These are phyloP conservation scores for Magallana nippona DNA, from an alignment of 2,888 invertebrate genomes.

Conservation along the genomic window DNA sequence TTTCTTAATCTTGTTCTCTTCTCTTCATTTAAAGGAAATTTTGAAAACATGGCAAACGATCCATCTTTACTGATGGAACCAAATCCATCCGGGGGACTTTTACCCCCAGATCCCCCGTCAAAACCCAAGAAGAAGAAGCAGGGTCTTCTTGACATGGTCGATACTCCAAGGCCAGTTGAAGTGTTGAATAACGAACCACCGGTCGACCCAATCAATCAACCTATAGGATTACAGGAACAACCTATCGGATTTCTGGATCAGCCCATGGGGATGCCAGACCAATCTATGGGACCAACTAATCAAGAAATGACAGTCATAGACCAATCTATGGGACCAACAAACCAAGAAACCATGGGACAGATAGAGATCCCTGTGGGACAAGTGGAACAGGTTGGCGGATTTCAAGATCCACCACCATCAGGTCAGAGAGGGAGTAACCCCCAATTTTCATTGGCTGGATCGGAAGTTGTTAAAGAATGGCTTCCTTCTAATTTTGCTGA, in stretches of 20 bases:
- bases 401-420: background rate
- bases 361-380: no score
- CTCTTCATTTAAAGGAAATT: background rate
- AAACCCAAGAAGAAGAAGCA: background rate
- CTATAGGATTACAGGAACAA: background rate
- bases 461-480: constrained; percentile 22
- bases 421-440: background rate
- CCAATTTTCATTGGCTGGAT: constrained; percentile 11
- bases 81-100: background rate
- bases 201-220: background rate
- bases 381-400: no score
- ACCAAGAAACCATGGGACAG: background rate
- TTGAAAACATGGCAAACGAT: constrained; percentile 14
- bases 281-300: background rate
- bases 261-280: background rate
- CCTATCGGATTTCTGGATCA: background rate
- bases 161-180: background rate
- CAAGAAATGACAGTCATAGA: background rate
- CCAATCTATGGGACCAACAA: background rate
- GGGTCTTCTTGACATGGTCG: background rate
- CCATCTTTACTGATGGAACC: constrained; percentile 10
- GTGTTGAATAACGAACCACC: background rate
- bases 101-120: background rate
- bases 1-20: background rate
- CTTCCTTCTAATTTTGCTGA: background rate